These are phyloP conservation scores for Diabrotica virgifera DNA, from an alignment of 1,140 invertebrate genomes.

Conservation along the genomic window DNA sequence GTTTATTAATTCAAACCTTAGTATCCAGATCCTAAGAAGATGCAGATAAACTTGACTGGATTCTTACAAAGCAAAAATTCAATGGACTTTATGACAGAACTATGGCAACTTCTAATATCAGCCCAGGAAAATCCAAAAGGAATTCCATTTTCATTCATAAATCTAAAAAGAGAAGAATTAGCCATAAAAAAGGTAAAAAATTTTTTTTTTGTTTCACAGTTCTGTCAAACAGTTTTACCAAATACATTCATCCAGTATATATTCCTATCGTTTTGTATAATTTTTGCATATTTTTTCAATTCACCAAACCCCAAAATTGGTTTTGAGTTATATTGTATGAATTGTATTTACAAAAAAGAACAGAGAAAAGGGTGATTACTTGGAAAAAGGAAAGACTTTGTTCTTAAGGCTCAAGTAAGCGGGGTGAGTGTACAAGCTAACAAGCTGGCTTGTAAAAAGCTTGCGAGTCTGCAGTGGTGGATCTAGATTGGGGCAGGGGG, in stretches of 20 bases:
- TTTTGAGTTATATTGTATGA: no score
- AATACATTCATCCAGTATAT: no score
- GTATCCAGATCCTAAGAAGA: slow-evolving; percentile 95
- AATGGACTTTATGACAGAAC: slow-evolving; percentile 92
- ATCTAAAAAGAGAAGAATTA: slow-evolving; percentile 96
- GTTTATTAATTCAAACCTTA: slow-evolving; percentile 50
- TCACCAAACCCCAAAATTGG: no score
- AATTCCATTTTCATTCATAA: slow-evolving; percentile 88
- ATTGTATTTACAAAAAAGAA: no score
- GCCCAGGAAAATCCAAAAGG: slow-evolving; percentile 93
- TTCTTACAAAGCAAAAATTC: slow-evolving; percentile 98
- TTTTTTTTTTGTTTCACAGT: neutral
- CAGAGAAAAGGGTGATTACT: no score
- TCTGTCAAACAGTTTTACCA: neutral
- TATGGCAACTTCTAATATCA: slow-evolving; percentile 93
- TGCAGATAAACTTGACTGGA: slow-evolving; percentile 99
- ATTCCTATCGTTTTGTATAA: no score
- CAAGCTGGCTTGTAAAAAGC: slow-evolving; percentile 6
- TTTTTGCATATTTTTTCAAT: no score
- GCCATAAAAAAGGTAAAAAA: slow-evolving; percentile 69
- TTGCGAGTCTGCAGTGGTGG: no score
- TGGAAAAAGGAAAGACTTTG: no score
- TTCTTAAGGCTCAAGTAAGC: neutral
- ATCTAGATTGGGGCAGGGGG: no score
- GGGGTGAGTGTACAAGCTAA: neutral